Percentiles rank a stretch among this genome's conserved stretches.
phyloP scores from a whole-genome alignment of 2,797 vertebrate species.

The Leuciscus waleckii region DNA sequence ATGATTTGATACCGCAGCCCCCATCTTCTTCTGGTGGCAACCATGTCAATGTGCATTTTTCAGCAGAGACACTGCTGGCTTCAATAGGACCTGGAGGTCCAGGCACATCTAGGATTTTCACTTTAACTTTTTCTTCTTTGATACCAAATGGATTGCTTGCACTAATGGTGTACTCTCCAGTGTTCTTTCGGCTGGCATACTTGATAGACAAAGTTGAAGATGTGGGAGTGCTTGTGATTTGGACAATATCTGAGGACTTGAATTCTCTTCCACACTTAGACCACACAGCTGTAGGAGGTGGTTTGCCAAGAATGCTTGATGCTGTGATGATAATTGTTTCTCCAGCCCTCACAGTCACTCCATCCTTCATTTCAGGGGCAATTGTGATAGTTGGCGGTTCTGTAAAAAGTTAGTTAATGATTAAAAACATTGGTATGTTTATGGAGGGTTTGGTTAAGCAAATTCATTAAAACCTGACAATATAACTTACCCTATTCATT shows the following conservation, averaged over 20 bases:
- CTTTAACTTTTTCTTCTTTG: conserved; percentile 92
- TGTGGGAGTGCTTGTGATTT: conserved; percentile 88
- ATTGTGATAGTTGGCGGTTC: conserved; percentile 95
- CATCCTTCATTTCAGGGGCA: conserved; percentile 93
- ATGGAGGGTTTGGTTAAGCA: background rate
- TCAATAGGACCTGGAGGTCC: conserved; percentile 96
- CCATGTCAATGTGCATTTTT: conserved; percentile 97
- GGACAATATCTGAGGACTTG: conserved; percentile 90
- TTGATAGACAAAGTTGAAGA: conserved; percentile 91
- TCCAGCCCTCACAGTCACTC: conserved; percentile 91
- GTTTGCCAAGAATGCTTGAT: conserved; percentile 94
- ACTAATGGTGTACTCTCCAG: conserved; percentile 94
- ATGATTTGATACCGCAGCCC: conserved; percentile 91
- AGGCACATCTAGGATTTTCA: conserved; percentile 95
- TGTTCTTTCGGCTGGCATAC: conserved; percentile 95
- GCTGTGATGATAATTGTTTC: conserved; percentile 92
- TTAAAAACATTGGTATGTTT: conserved; percentile 14
- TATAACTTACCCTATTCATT: conserved; percentile 92
- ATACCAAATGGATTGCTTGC: conserved; percentile 98
- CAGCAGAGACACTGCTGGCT: conserved; percentile 92
- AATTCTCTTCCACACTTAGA: conserved; percentile 96
- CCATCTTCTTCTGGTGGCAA: conserved; percentile 96
- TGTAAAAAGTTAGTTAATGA: conserved; percentile 70
- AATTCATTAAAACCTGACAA: conserved; percentile 12
- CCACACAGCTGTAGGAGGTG: conserved; percentile 92